Conservation (phyloP, 2,797 vertebrate species). For the Prionace glauca region DNA sequence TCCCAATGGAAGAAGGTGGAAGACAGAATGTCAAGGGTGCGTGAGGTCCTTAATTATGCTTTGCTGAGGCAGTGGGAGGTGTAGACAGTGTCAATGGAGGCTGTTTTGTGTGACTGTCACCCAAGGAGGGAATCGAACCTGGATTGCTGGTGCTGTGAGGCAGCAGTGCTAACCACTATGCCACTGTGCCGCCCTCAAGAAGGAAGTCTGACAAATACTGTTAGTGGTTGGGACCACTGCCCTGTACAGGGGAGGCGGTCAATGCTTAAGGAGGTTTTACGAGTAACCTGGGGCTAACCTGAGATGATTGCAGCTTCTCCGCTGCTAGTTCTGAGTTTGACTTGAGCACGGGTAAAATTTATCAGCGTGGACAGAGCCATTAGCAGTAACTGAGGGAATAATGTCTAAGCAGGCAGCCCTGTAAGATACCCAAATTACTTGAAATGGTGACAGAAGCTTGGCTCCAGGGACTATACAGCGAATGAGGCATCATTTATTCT, state of each 20-base stretch:
- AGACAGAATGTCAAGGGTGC: too few species aligned
- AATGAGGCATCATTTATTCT: conserved; percentile 25
- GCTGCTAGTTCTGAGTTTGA: conserved; percentile 4
- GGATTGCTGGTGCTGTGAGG: too few species aligned
- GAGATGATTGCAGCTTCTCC: neutral
- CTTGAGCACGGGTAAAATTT: conserved; percentile 25
- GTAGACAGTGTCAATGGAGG: too few species aligned
- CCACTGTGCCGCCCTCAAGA: neutral
- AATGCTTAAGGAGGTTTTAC: neutral
- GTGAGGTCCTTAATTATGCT: too few species aligned
- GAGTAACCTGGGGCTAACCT: neutral
- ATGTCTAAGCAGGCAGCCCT: neutral
- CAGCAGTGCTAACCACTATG: too few species aligned
- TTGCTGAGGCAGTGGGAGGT: too few species aligned
- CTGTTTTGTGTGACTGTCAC: too few species aligned
- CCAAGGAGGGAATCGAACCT: too few species aligned
- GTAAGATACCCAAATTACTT: conserved; percentile 11
- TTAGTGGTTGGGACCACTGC: neutral
- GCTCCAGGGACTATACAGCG: conserved; percentile 12
- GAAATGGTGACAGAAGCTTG: neutral
- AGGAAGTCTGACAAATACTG: neutral
- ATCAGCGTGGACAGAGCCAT: neutral
- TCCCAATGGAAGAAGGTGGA: too few species aligned
- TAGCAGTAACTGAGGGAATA: conserved; percentile 20
- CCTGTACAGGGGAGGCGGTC: neutral